Evolutionary conservation across 2,797 vertebrate genomes (phyloP).

Genomic region (Coracias cyanogaster): DNA sequence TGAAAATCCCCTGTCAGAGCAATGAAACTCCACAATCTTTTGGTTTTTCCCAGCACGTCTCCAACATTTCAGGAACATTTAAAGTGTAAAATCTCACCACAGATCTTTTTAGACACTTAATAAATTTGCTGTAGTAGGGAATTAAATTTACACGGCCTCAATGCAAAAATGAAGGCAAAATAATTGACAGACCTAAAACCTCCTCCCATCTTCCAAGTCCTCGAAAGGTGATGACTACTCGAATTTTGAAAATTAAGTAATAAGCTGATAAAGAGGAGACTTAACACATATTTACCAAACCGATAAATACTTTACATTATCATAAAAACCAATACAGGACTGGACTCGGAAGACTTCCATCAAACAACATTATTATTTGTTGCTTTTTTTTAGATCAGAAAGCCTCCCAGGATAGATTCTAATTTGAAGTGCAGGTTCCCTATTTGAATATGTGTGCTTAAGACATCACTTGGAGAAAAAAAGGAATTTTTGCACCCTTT

Average conservation of each 20-base stretch:
- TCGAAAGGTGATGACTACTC: neutral
- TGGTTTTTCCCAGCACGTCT: neutral
- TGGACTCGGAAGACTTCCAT: neutral
- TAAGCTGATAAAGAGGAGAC: neutral
- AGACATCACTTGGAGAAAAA: neutral
- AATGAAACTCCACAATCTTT: neutral
- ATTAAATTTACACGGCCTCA: neutral
- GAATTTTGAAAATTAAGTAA: neutral
- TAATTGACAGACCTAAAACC: neutral
- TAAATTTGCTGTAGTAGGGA: neutral
- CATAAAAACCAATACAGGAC: neutral
- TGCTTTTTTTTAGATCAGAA: neutral
- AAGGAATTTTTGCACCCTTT: neutral
- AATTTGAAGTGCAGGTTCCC: neutral
- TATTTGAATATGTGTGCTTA: neutral
- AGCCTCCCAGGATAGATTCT: neutral
- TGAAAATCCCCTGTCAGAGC: neutral
- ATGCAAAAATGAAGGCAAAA: neutral
- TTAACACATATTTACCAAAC: neutral
- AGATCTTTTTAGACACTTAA: neutral
- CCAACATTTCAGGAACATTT: neutral
- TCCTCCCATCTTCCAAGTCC: neutral
- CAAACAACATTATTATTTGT: neutral
- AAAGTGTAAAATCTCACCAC: fast-evolving
- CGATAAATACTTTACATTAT: neutral